Conservation (phyloP, 2,888 invertebrate genomes). For the Dicranocentrus wangi region DNA sequence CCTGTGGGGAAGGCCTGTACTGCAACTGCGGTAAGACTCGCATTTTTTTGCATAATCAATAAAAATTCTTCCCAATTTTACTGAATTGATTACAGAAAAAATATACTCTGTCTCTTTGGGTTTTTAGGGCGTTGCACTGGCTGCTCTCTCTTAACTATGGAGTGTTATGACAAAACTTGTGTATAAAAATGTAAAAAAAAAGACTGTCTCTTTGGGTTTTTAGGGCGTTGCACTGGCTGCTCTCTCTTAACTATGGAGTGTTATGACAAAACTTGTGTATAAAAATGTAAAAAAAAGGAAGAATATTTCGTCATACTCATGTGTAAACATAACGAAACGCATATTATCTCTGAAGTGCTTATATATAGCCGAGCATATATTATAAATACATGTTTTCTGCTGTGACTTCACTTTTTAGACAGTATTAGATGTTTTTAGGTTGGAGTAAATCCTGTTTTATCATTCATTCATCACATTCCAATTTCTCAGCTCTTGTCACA, state of each 20-base stretch:
- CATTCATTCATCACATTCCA: slow-evolving; percentile 22
- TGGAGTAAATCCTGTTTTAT: slow-evolving; percentile 24
- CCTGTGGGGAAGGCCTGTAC: slow-evolving; percentile 71
- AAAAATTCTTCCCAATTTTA: slow-evolving; percentile 9
- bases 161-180: slow-evolving; percentile 72
- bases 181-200: slow-evolving; percentile 47
- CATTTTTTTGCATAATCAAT: slow-evolving; percentile 26
- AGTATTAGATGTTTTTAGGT: slow-evolving; percentile 7
- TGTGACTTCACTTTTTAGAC: slow-evolving; percentile 20
- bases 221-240: slow-evolving; percentile 75
- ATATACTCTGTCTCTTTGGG: slow-evolving; percentile 2
- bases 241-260: slow-evolving; percentile 74
- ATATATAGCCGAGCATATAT: no score
- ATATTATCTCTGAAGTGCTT: no score
- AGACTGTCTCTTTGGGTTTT: slow-evolving; percentile 13
- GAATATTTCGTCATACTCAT: background rate
- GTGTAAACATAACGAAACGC: background rate
- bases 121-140: slow-evolving; percentile 75
- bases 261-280: slow-evolving; percentile 71
- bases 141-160: slow-evolving; percentile 74
- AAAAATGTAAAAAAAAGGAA: background rate
- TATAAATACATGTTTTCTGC: background rate
- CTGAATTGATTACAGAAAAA: slow-evolving; percentile 14
- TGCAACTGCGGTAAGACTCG: slow-evolving; percentile 68
- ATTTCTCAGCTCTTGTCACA: slow-evolving; percentile 27